phyloP scores from a whole-genome alignment of 1,140 invertebrate species.

The Bombus ignitus region DNA sequence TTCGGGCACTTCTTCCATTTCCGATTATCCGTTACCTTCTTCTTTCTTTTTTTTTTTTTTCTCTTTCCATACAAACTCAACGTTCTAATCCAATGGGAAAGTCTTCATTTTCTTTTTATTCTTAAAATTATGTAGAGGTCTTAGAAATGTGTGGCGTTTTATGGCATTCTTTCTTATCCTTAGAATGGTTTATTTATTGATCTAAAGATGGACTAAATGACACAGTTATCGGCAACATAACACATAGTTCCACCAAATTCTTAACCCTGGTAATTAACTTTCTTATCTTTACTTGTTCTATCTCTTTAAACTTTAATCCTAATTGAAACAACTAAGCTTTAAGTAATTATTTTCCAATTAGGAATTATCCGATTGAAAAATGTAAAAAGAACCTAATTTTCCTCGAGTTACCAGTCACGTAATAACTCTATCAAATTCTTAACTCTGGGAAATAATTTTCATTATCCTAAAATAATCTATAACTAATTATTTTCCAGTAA shows the following conservation, averaged over 20 bases:
- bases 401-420: too few relatives aligned
- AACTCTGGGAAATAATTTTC: neutral
- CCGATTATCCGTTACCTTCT: conserved; percentile 45
- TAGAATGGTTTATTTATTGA: too few relatives aligned
- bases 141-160: neutral
- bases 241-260: neutral
- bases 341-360: neutral
- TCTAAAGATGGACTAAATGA: neutral
- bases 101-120: neutral
- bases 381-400: too few relatives aligned
- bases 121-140: neutral
- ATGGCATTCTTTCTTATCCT: neutral
- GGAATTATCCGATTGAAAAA: too few relatives aligned
- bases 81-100: conserved; percentile 2
- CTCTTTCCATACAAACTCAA: neutral
- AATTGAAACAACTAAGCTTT: too few relatives aligned
- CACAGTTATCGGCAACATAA: neutral
- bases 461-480: neutral
- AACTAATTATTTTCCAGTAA: neutral
- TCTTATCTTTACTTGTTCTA: neutral
- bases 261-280: neutral
- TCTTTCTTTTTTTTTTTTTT: neutral
- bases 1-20: conserved; percentile 50
- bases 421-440: neutral
- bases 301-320: neutral